These are phyloP conservation scores for Micropoecilia bifurca DNA, from an alignment of 2,797 vertebrate genomes.

Conservation along the genomic window DNA sequence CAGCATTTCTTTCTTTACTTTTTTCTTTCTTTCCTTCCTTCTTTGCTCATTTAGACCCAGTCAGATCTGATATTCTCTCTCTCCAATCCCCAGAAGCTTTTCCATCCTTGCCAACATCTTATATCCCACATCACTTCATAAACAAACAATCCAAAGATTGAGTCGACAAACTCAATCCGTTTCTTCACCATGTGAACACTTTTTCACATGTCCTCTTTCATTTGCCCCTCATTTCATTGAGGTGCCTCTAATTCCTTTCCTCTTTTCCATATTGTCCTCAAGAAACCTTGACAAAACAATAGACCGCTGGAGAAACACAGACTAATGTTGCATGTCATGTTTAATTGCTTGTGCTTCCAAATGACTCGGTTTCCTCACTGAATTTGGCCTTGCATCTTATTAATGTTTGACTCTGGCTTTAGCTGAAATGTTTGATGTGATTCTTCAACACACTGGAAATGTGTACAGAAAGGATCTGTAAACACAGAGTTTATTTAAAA, in stretches of 20 bases:
- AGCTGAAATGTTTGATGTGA: not conserved
- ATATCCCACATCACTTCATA: not conserved
- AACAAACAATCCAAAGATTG: not conserved
- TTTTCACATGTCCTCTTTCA: not conserved
- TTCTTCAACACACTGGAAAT: not conserved
- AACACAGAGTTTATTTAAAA: not conserved
- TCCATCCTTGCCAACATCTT: not conserved
- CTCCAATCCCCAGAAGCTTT: not conserved
- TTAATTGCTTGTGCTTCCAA: not conserved
- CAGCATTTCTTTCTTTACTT: slow-evolving; percentile 12
- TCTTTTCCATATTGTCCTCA: not conserved
- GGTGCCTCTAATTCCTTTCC: not conserved
- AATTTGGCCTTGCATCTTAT: not conserved
- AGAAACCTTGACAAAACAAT: not conserved
- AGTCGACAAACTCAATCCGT: not conserved
- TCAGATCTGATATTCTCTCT: slow-evolving; percentile 27
- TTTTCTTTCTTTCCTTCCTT: not conserved
- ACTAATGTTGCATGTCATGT: not conserved
- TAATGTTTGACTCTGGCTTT: not conserved
- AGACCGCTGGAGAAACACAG: not conserved
- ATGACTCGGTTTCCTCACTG: not conserved
- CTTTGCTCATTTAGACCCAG: slow-evolving; percentile 34
- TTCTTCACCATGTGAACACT: too few relatives aligned
- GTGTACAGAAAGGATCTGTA: not conserved
- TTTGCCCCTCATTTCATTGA: not conserved